Evolutionary conservation across 2,888 invertebrate genomes (phyloP).

Genomic region (Petrolisthes cinctipes): DNA sequence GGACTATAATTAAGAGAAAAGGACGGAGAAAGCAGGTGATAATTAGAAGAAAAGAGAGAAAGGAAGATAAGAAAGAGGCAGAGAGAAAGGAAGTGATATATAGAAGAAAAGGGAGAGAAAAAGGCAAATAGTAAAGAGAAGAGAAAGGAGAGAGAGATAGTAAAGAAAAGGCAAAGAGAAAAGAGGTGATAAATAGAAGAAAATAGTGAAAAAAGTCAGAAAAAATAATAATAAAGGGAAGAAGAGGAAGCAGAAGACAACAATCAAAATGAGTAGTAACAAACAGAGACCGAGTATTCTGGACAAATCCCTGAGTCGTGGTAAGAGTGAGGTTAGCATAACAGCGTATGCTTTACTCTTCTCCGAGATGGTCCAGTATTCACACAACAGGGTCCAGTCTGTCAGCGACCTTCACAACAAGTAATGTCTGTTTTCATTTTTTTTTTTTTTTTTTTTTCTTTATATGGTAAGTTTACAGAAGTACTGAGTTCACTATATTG

Average conservation of each 20-base stretch:
- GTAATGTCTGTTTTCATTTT: slow-evolving; percentile 74
- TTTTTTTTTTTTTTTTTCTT: not conserved
- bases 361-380: slow-evolving; percentile 98
- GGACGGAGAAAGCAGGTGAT: not conserved
- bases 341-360: slow-evolving; percentile 95
- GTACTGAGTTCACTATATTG: too few species aligned
- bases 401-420: slow-evolving; percentile 94
- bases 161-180: not conserved
- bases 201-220: not conserved
- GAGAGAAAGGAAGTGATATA: not conserved
- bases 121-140: not conserved
- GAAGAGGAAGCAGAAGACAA: not conserved
- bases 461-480: too few species aligned
- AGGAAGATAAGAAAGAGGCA: not conserved
- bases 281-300: slow-evolving; percentile 77
- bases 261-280: slow-evolving; percentile 45
- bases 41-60: not conserved
- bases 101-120: not conserved
- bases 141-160: not conserved
- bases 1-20: not conserved
- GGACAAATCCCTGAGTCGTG: slow-evolving; percentile 91
- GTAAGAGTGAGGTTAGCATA: slow-evolving; percentile 87
- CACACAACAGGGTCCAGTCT: slow-evolving; percentile 94
- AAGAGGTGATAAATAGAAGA: not conserved
- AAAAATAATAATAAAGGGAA: not conserved